Percentiles rank a stretch among this genome's conserved stretches.
Conservation (phyloP, 2,113 vertebrate genomes). For the Herpetotheres cachinnans region DNA sequence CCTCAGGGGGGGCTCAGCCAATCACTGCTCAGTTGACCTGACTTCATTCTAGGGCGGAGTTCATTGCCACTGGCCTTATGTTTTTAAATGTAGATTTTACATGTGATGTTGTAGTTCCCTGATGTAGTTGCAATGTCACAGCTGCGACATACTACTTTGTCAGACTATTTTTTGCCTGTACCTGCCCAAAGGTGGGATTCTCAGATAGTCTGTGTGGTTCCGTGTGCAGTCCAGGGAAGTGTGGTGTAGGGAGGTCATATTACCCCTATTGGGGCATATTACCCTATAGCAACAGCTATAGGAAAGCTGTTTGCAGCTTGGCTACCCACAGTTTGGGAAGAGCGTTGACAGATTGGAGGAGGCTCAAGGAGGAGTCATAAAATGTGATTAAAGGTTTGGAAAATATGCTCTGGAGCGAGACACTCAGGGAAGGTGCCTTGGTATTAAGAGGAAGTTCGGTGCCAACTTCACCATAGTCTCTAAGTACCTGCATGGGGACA, state of each 20-base stretch:
- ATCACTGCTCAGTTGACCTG: not conserved
- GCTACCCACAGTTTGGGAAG: not conserved
- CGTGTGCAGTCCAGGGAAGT: accelerated
- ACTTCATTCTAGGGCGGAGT: not conserved
- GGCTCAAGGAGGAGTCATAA: not conserved
- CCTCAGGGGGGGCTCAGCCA: not conserved
- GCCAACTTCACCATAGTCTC: not conserved
- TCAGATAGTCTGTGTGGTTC: not conserved
- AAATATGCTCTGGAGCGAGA: not conserved
- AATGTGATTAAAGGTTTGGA: not conserved
- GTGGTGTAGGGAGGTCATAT: not conserved
- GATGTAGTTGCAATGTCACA: not conserved
- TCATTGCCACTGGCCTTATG: not conserved
- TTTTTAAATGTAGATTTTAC: not conserved
- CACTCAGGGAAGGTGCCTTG: not conserved
- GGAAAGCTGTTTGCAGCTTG: not conserved
- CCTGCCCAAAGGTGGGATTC: not conserved
- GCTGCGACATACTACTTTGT: not conserved
- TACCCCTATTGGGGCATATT: not conserved
- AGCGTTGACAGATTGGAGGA: not conserved
- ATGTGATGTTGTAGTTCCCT: accelerated
- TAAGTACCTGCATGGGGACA: not conserved
- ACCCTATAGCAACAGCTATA: not conserved
- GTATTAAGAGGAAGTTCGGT: not conserved
- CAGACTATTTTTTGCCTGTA: not conserved